phyloP scores from a whole-genome alignment of 2,888 invertebrate species.

The Agriopis marginaria region DNA sequence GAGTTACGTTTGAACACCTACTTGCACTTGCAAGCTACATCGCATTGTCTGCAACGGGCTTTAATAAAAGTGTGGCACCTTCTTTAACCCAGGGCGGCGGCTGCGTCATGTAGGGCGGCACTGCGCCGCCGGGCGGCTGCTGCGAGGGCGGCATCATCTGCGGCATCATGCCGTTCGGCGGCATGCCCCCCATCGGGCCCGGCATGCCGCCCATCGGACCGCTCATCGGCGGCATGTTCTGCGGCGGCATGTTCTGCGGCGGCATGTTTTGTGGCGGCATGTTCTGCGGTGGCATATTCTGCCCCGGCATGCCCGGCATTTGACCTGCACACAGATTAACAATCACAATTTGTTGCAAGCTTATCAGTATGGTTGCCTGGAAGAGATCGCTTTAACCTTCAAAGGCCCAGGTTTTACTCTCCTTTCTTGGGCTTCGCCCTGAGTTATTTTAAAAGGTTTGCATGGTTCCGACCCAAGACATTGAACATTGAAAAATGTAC shows the following conservation, averaged over 20 bases:
- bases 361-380: no score
- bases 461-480: no score
- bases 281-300: constrained; percentile 46
- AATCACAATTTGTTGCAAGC: no score
- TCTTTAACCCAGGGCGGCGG: constrained; percentile 78
- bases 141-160: constrained; percentile 46
- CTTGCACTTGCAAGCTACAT: no score
- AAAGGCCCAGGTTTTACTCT: no score
- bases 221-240: constrained; percentile 53
- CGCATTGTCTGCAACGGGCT: no score
- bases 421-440: no score
- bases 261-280: constrained; percentile 42
- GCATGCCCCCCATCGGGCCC: constrained; percentile 47
- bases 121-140: constrained; percentile 42
- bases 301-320: constrained; percentile 52
- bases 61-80: constrained; percentile 50
- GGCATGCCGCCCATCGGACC: constrained; percentile 56
- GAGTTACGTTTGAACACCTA: no score
- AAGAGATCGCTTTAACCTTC: no score
- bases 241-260: constrained; percentile 23
- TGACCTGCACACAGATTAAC: no score
- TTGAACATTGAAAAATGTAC: no score
- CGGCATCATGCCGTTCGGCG: constrained; percentile 49
- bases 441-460: no score
- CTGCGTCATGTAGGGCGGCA: constrained; percentile 72